Conservation (phyloP, 2,113 vertebrate species). For the Calcarius ornatus region DNA sequence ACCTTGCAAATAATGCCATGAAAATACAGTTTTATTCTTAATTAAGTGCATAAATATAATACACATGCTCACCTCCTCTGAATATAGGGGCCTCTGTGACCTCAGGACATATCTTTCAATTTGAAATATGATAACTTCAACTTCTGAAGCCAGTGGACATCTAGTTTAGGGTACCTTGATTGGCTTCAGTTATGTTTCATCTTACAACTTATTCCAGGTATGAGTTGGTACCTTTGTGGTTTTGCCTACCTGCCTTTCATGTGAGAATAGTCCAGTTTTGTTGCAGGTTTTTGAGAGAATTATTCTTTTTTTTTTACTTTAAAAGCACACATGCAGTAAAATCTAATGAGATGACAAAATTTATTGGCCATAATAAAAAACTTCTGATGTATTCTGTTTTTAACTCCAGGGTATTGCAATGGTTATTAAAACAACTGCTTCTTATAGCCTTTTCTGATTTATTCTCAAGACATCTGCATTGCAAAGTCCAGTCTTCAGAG, state of each 20-base stretch:
- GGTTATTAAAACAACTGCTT: neutral
- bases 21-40: neutral
- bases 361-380: neutral
- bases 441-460: neutral
- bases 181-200: neutral
- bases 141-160: neutral
- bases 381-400: neutral
- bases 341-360: neutral
- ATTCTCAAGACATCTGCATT: neutral
- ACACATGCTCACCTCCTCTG: neutral
- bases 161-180: neutral
- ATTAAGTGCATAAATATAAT: neutral
- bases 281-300: neutral
- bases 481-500: neutral
- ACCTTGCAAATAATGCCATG: neutral
- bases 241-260: neutral
- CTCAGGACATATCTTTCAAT: neutral
- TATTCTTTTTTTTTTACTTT: neutral
- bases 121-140: neutral
- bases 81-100: neutral
- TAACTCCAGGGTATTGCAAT: neutral
- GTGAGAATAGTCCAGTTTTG: neutral
- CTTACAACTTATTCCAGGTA: neutral
- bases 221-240: neutral
- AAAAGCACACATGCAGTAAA: neutral